phyloP scores from a whole-genome alignment of 1,140 invertebrate genomes.

The Drosophila equinoxialis region DNA sequence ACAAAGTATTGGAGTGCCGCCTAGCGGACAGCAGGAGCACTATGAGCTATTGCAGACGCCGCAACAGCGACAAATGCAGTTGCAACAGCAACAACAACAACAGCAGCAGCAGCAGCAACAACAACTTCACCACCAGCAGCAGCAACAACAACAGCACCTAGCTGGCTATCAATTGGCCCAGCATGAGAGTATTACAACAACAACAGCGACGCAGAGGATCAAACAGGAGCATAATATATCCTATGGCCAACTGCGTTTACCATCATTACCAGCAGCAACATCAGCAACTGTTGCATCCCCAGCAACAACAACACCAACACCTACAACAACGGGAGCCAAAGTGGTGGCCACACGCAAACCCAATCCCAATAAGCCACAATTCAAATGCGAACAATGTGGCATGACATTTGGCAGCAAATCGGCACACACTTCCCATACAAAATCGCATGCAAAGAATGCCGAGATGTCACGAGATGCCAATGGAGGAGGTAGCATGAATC shows the following conservation, averaged over 20 bases:
- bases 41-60: slow-evolving; percentile 69
- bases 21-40: slow-evolving; percentile 60
- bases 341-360: slow-evolving; percentile 48
- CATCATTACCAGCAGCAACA: background rate
- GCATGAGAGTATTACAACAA: slow-evolving; percentile 67
- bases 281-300: slow-evolving; percentile 3
- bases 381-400: slow-evolving; percentile 85
- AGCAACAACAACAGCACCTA: slow-evolving; percentile 51
- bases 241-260: slow-evolving; percentile 15
- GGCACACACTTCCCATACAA: slow-evolving; percentile 85
- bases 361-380: slow-evolving; percentile 72
- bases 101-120: slow-evolving; percentile 42
- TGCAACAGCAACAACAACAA: slow-evolving; percentile 51
- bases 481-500: background rate
- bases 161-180: slow-evolving; percentile 53
- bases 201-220: slow-evolving; percentile 41
- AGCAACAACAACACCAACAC: background rate
- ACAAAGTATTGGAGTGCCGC: slow-evolving; percentile 24
- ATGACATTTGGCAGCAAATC: slow-evolving; percentile 86
- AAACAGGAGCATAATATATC: slow-evolving; percentile 46
- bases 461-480: slow-evolving; percentile 39
- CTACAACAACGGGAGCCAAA: slow-evolving; percentile 23
- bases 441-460: slow-evolving; percentile 84
- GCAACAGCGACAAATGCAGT: slow-evolving; percentile 60
- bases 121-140: slow-evolving; percentile 33